Evolutionary conservation across 2,888 invertebrate genomes (phyloP).

Genomic region (Scelioninae gen. 1): DNA sequence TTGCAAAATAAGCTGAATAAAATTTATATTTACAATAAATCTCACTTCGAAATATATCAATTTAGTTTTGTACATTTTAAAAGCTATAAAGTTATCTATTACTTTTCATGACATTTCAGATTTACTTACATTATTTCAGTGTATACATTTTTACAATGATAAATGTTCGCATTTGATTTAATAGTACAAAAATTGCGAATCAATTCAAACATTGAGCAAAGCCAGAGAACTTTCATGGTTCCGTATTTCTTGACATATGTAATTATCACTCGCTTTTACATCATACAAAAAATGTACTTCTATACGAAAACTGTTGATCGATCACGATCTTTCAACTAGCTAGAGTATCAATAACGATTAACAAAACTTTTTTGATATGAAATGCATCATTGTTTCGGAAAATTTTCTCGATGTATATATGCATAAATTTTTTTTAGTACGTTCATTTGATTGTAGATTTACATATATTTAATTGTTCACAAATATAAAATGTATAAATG

Average conservation of each 20-base stretch:
- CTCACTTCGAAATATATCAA: neutral
- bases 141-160: neutral
- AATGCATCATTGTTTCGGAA: conserved; percentile 28
- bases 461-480: conserved; percentile 18
- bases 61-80: neutral
- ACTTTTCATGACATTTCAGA: neutral
- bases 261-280: neutral
- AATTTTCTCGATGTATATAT: neutral
- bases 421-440: conserved; percentile 4
- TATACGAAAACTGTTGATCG: conserved; percentile 11
- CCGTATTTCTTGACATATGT: neutral
- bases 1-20: too few relatives aligned
- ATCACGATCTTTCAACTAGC: conserved; percentile 7
- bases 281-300: conserved; percentile 22
- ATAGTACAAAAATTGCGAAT: neutral
- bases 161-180: neutral
- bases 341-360: too few relatives aligned
- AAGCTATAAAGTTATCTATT: neutral
- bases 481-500: conserved; percentile 44
- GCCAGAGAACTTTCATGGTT: neutral
- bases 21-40: neutral
- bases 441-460: conserved; percentile 22
- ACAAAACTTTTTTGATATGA: conserved; percentile 16
- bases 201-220: neutral
- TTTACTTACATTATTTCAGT: neutral